Base-by-base conservation (phyloP, 2,888 invertebrate genomes). In the Pemphredon lugubris region DNA sequence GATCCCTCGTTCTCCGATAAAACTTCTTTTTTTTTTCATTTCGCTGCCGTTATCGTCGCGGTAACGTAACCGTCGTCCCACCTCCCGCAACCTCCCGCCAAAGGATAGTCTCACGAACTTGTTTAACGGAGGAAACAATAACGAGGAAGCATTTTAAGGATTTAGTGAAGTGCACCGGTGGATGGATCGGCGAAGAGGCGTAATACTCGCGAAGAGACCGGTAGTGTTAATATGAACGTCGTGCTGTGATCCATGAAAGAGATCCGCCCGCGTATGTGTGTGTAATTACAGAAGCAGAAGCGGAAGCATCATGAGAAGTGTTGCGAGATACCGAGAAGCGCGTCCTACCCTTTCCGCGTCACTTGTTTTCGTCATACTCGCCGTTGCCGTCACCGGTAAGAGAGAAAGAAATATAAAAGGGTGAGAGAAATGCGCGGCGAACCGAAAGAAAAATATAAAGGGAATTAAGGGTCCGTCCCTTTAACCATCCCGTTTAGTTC, bases 371-470 rank as follows among this genome's bases (percentile, higher is more conserved):
- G 40, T 78, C 71, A 72, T 84, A 60, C 76, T 87, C 79, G 81
- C 76, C 75, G 82, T 82, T 68, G 79, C 81, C 77, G 78, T 84
- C 68, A 83, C 82, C 82, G 88, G 88, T 88, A 88, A 88, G 88
- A 75, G 57, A 65, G 4, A 18, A 26, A 11, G 48, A 16, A 39
- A 32, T 9, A 11, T 11, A 16, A n/a, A n/a, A n/a, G n/a, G n/a
- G n/a, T n/a, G n/a, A n/a, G 11, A n/a, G 18, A 23, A 20, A 26
- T 26, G 9, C 42, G 30, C 2, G 16, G 42, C 18, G 32, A 18
- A 23, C 5, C 11, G 13, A 13, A 5, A 18, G 9, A 45, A 5
- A 7, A 11, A 23, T 23, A 7, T 7, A 1, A 5, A 5, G n/a
- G 18, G 20, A 23, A 50, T 34, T 50, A 18, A 18, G n/a, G 14